These are phyloP conservation scores for Siphamia tubifer DNA, from an alignment of 2,113 vertebrate species.

Conservation along the genomic window DNA sequence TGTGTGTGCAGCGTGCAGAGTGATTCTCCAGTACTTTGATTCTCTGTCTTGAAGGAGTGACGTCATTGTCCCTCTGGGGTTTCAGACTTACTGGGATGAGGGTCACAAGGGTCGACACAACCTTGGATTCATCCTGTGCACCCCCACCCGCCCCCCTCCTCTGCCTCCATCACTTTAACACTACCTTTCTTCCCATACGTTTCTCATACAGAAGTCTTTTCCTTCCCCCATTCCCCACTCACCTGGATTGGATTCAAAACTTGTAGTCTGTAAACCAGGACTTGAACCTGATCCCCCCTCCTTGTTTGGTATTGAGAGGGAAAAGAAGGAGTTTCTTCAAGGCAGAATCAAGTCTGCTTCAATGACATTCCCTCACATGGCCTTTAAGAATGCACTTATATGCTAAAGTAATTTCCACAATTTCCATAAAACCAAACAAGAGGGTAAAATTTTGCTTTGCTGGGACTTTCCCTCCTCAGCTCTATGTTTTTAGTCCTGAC, in stretches of 20 bases:
- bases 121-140: constrained; percentile 50
- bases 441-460: constrained; percentile 17
- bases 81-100: constrained; percentile 67
- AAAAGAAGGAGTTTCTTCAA: constrained; percentile 22
- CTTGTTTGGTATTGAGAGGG: constrained; percentile 8
- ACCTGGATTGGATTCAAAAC: constrained; percentile 72
- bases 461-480: constrained; percentile 4
- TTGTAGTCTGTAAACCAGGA: constrained; percentile 44
- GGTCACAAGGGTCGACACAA: constrained; percentile 64
- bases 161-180: constrained; percentile 47
- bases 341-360: constrained; percentile 12
- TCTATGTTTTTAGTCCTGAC: constrained; percentile 11
- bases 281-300: constrained; percentile 20
- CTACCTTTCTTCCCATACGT: constrained; percentile 54
- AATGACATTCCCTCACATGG: constrained; percentile 1
- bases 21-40: constrained; percentile 59
- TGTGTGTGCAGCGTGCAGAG: too few relatives aligned
- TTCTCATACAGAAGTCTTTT: constrained; percentile 45
- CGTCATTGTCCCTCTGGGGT: constrained; percentile 69
- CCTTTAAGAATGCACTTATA: constrained; percentile 13
- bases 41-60: constrained; percentile 66
- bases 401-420: constrained; percentile 33
- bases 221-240: constrained; percentile 34
- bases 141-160: neutral
- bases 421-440: constrained; percentile 26